Evolutionary conservation across 2,888 invertebrate genomes (phyloP).

Genomic region (Molorchus minor): DNA sequence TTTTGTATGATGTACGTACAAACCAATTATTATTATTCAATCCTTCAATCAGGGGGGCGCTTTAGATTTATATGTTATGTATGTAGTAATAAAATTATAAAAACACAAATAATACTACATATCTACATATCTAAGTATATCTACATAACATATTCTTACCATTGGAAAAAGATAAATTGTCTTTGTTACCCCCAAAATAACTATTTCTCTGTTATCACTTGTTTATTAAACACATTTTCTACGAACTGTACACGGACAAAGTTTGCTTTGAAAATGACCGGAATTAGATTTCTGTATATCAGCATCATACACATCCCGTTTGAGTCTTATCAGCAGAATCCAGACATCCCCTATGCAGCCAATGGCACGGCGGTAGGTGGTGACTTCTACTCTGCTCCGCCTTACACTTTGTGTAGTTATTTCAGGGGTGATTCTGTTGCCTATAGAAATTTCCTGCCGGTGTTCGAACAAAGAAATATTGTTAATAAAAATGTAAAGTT

Average conservation of each 20-base stretch:
- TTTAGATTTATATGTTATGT: no score
- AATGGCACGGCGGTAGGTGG: slow-evolving; percentile 38
- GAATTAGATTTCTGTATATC: slow-evolving; percentile 49
- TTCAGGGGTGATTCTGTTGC: no score
- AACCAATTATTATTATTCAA: no score
- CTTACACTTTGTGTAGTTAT: no score
- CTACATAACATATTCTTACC: not conserved
- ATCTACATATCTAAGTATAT: no score
- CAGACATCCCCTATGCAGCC: slow-evolving; percentile 48
- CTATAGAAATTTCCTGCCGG: no score
- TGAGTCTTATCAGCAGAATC: slow-evolving; percentile 46
- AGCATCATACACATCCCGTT: slow-evolving; percentile 51
- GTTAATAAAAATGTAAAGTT: slow-evolving; percentile 39
- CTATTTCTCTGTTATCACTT: not conserved
- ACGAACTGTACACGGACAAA: slow-evolving; percentile 15
- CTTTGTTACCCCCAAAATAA: not conserved
- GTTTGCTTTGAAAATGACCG: slow-evolving; percentile 41
- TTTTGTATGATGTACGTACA: no score
- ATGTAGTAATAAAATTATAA: no score
- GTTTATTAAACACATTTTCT: slow-evolving; percentile 5
- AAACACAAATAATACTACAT: no score
- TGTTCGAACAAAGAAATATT: no score
- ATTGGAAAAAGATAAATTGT: no score
- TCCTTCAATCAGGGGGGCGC: no score
- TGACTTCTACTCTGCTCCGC: slow-evolving; percentile 31